Percentiles rank a stretch among this genome's conserved stretches.
These are phyloP conservation scores for Paracyclopina nana DNA, from an alignment of 1,140 invertebrate genomes.

Conservation along the genomic window DNA sequence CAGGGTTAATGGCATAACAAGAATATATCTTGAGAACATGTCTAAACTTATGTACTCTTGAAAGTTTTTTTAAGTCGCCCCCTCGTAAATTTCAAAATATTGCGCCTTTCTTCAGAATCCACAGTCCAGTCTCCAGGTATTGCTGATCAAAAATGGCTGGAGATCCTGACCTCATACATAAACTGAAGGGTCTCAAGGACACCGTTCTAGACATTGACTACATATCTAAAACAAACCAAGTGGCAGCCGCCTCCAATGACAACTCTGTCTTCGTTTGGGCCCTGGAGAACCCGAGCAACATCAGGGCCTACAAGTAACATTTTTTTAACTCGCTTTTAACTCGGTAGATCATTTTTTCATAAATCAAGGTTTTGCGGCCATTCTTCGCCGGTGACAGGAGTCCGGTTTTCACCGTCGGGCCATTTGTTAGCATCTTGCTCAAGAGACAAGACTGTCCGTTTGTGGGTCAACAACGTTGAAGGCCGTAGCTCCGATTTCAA, in stretches of 20 bases:
- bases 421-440: constrained; percentile 60
- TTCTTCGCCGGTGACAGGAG: constrained; percentile 31
- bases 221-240: constrained; percentile 46
- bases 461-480: constrained; percentile 59
- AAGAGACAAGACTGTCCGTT: constrained; percentile 52
- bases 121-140: not conserved
- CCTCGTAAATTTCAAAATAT: too few relatives aligned
- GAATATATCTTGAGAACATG: too few relatives aligned
- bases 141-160: constrained; percentile 15
- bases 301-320: constrained; percentile 30
- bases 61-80: too few relatives aligned
- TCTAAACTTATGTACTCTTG: too few relatives aligned
- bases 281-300: constrained; percentile 29
- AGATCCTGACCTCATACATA: constrained; percentile 46
- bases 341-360: constrained; percentile 6
- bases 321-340: not conserved
- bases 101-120: not conserved
- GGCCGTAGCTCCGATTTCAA: constrained; percentile 45
- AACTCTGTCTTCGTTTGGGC: constrained; percentile 61
- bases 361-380: constrained; percentile 25
- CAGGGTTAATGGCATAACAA: too few relatives aligned
- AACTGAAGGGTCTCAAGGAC: constrained; percentile 56
- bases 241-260: constrained; percentile 55
- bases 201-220: constrained; percentile 50
- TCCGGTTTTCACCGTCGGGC: constrained; percentile 55